Evolutionary conservation across 2,113 vertebrate genomes (phyloP), one percentile per base, ranked within the genome.

Genomic region (Hemiscyllium ocellatum): DNA sequence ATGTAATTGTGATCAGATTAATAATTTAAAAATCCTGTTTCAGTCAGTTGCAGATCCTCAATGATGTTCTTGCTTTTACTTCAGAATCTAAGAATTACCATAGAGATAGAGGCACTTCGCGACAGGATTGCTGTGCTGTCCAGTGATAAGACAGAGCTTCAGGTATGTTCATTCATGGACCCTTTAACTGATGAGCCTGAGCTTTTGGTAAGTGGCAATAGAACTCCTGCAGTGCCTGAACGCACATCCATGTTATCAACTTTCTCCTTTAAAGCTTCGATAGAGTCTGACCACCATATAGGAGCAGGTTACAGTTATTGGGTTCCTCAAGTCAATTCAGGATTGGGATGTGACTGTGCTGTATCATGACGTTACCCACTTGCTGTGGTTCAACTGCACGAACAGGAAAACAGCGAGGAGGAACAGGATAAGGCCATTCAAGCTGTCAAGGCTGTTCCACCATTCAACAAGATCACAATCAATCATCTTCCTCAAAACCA

Each of bases 51-150:
- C 26, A 37, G 37, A 12, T 68, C 47, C 22, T 69, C 72, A 15
- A 86, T 95, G 17, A 95, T 69, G 95, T 96, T 26, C 95, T 96
- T 94, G 42, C 95, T 96, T 96, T 97, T 93, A 47, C 0, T 96
- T 95, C 97, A 99, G 99, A 98, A 98, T 96, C 97, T 98, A 95
- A 98, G 97, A 97, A 97, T 97, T 78, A 96, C 96, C 66, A 85
- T 98, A 97, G 98, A 99, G 96, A 97, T 96, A 0, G 98, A 98
- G 0, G 97, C 97, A 66, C 97, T 99, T 96, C 97, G 98, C 96
- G 98, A 97, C 97, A 98, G 98, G 97, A 98, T 98, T 90, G 96
- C 96, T 19, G 97, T 98, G 91, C 96, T 99, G 72, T 98, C 97
- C 96, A 97, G 98, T 96, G 97, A 97, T 0, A 97, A 97, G 70